Conservation (phyloP, 1,140 invertebrate genomes). For the Aphelenchoides avenae region DNA sequence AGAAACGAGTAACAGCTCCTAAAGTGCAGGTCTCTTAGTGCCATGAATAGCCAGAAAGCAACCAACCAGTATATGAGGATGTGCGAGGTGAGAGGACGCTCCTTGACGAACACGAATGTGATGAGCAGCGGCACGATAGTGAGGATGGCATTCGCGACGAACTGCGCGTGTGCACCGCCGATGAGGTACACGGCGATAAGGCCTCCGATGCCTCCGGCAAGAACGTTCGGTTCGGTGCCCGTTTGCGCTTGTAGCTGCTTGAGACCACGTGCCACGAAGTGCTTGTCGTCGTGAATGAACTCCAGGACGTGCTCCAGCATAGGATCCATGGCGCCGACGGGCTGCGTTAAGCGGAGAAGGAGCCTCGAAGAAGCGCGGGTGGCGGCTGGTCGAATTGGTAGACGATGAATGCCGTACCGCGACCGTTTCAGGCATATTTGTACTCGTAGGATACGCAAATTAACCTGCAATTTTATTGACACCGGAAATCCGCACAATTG, state of each 20-base stretch:
- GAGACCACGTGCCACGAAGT: constrained; percentile 23
- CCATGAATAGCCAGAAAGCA: neutral
- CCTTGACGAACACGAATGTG: constrained; percentile 29
- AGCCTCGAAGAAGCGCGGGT: no score
- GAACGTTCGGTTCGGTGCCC: constrained; percentile 10
- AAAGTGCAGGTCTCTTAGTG: neutral
- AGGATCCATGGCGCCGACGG: no score
- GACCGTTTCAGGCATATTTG: no score
- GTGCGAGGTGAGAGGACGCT: constrained; percentile 16
- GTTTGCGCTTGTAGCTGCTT: neutral
- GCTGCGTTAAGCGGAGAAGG: no score
- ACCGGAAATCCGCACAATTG: no score
- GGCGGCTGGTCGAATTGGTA: no score
- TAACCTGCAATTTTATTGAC: no score
- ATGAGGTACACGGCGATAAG: constrained; percentile 15
- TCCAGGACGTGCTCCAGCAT: no score
- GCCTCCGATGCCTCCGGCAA: constrained; percentile 13
- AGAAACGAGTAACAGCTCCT: constrained; percentile 24
- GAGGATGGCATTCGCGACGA: constrained; percentile 29
- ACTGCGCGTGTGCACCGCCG: constrained; percentile 14
- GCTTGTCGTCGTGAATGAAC: no score
- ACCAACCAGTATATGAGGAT: constrained; percentile 26
- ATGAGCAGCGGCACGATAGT: constrained; percentile 21
- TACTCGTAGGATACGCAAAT: no score
- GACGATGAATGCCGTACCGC: no score